A percentile compares a stretch with the other conserved stretches of the same genome.
Evolutionary conservation across 30 jellyfish, hydroid and myxozoan species (phyloP).

Genomic region (Pelagia noctiluca): DNA sequence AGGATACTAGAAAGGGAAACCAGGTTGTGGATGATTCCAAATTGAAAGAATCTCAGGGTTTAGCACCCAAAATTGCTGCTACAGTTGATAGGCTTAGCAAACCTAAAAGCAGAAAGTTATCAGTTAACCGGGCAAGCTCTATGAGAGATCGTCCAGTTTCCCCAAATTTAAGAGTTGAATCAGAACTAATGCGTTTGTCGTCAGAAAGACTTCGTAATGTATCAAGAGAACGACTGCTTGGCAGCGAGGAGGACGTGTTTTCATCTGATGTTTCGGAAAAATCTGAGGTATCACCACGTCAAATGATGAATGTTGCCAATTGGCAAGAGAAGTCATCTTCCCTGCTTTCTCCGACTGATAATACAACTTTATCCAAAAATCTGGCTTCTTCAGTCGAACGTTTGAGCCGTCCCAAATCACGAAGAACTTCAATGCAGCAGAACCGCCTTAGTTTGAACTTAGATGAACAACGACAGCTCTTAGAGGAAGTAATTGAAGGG

Average conservation of each 20-base stretch:
- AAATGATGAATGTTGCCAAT: background rate
- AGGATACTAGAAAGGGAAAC: background rate
- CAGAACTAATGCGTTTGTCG: background rate
- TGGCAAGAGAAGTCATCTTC: background rate
- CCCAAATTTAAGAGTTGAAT: background rate
- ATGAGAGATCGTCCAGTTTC: background rate
- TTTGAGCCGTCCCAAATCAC: slow-evolving; percentile 62
- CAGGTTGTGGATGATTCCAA: background rate
- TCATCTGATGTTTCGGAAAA: background rate
- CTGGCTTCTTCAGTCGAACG: slow-evolving; percentile 78
- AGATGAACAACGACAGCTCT: slow-evolving; percentile 65
- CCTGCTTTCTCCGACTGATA: background rate
- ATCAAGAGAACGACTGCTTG: background rate
- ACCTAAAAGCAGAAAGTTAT: slow-evolving; percentile 35
- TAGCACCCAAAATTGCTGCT: slow-evolving; percentile 42
- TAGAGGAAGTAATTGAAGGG: slow-evolving; percentile 52
- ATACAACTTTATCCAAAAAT: slow-evolving; percentile 26
- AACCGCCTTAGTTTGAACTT: slow-evolving; percentile 66
- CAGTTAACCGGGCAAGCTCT: background rate
- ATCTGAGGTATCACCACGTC: background rate
- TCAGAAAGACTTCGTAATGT: background rate
- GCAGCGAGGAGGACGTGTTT: background rate
- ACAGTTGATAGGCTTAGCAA: slow-evolving; percentile 75
- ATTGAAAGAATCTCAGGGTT: background rate
- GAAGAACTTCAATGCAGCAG: slow-evolving; percentile 48